These are phyloP conservation scores for Mormyrus proboscirostris DNA, from an alignment of 2,797 vertebrate species.

Conservation along the genomic window DNA sequence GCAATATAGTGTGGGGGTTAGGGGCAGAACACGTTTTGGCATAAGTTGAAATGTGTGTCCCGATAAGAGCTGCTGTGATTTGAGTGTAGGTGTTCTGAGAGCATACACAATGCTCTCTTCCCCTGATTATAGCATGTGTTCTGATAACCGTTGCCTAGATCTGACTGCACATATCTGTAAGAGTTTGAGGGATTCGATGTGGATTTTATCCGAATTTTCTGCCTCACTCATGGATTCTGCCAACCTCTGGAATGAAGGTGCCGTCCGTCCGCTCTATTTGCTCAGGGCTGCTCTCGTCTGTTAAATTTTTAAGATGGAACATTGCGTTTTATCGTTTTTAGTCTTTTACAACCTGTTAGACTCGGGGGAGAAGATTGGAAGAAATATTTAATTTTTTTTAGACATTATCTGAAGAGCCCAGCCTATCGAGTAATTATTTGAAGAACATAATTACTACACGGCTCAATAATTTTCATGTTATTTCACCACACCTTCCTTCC, in stretches of 20 bases:
- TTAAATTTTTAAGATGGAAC: background rate
- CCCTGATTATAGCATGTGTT: background rate
- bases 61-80: background rate
- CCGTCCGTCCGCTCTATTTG: background rate
- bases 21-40: background rate
- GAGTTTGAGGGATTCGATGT: background rate
- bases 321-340: background rate
- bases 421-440: conserved; percentile 8
- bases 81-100: background rate
- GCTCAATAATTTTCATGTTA: background rate
- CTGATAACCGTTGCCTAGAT: background rate
- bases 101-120: background rate
- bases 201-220: background rate
- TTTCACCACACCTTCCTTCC: background rate
- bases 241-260: background rate
- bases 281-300: background rate
- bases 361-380: background rate
- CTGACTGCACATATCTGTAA: background rate
- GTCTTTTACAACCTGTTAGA: background rate
- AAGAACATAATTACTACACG: conserved; percentile 20
- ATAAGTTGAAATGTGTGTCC: background rate
- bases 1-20: background rate
- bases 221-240: background rate
- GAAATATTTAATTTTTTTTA: conserved; percentile 10
- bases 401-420: conserved; percentile 13